Evolutionary conservation across 2,797 vertebrate species (phyloP).

Genomic region (Epinephelus malabaricus): DNA sequence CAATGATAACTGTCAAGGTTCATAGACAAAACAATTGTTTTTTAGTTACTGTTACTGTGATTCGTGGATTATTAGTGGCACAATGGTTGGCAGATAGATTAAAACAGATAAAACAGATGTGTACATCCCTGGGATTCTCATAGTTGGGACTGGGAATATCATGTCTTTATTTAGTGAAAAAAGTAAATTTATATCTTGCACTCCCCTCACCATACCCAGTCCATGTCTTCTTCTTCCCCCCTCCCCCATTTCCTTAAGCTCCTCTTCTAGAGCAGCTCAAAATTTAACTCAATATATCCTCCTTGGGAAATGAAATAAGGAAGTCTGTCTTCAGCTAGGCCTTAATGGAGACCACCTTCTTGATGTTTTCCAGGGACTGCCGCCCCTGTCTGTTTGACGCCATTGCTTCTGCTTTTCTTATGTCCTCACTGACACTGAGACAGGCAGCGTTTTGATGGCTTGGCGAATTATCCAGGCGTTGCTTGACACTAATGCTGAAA

Average conservation of each 20-base stretch:
- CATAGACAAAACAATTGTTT: too few species aligned
- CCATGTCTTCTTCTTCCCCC: not conserved
- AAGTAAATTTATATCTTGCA: conserved; percentile 42
- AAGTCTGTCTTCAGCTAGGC: conserved; percentile 78
- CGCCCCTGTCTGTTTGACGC: conserved; percentile 64
- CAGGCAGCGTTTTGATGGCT: conserved; percentile 74
- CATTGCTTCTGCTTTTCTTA: conserved; percentile 76
- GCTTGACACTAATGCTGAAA: conserved; percentile 84
- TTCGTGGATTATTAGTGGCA: conserved; percentile 40
- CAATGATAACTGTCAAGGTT: too few species aligned
- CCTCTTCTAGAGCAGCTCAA: conserved; percentile 68
- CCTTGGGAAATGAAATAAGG: conserved; percentile 83
- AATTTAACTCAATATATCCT: conserved; percentile 82
- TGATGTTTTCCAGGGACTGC: conserved; percentile 77
- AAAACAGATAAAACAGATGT: conserved; percentile 50
- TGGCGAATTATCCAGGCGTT: conserved; percentile 75
- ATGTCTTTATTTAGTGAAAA: conserved; percentile 46
- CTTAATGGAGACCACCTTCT: conserved; percentile 81
- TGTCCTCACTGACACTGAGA: conserved; percentile 77
- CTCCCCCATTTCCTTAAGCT: conserved; percentile 50
- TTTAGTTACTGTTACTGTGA: conserved; percentile 36
- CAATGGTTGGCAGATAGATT: conserved; percentile 28
- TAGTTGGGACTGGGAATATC: conserved; percentile 20
- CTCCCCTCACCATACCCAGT: conserved; percentile 37
- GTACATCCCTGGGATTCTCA: conserved; percentile 31